These are phyloP conservation scores for Lytechinus pictus DNA, from an alignment of 35 echinoderm and acorn worm species.

Conservation along the genomic window DNA sequence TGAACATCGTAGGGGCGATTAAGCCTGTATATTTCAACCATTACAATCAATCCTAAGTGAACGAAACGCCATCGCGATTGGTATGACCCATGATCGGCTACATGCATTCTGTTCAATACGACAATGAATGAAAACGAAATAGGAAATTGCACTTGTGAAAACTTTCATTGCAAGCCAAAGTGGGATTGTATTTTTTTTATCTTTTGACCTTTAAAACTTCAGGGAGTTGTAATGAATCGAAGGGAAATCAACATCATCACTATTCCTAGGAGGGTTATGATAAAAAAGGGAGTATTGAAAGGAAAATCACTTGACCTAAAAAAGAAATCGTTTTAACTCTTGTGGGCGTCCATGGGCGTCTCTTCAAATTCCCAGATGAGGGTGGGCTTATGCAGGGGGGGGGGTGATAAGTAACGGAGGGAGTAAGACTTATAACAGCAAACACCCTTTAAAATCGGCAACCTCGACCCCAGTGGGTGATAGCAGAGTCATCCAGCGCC, in stretches of 20 bases:
- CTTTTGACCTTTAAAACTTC: background rate
- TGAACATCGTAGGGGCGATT: no score
- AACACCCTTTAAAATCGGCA: background rate
- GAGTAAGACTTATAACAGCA: background rate
- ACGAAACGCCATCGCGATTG: no score
- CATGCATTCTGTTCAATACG: background rate
- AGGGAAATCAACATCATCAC: background rate
- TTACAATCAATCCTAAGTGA: no score
- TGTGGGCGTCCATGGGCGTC: constrained; percentile 4
- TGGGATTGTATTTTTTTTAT: background rate
- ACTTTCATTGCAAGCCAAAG: background rate
- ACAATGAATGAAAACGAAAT: background rate
- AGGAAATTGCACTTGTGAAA: background rate
- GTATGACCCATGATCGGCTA: no score
- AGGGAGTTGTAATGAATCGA: background rate
- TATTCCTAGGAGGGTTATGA: background rate
- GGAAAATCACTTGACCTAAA: background rate
- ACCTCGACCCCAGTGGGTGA: constrained; percentile 9
- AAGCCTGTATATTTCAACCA: no score
- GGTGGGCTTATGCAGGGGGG: no score
- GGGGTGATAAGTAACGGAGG: no score
- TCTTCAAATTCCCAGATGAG: background rate
- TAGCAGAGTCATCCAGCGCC: background rate
- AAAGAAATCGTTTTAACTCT: background rate
- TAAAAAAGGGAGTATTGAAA: background rate